Evolutionary conservation across 2,888 invertebrate species (phyloP).

Genomic region (Gymnosoma rotundatum): DNA sequence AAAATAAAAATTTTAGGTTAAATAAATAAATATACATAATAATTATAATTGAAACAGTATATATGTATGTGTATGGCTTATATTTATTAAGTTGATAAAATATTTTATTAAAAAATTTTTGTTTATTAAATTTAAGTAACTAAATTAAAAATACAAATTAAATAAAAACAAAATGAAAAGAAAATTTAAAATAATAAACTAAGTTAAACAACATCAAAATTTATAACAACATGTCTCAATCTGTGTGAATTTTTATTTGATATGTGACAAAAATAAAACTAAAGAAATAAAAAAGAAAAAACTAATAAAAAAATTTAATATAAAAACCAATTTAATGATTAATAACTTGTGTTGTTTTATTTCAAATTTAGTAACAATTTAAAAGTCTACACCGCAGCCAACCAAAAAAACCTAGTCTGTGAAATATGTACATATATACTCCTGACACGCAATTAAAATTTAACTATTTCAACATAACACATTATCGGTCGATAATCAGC

Average conservation of each 20-base stretch:
- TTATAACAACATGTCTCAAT: slow-evolving; percentile 57
- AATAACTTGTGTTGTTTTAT: not conserved
- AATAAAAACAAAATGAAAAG: slow-evolving; percentile 10
- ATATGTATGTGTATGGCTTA: not conserved
- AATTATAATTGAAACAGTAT: not conserved
- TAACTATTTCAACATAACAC: too few species aligned
- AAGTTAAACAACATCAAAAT: slow-evolving; percentile 18
- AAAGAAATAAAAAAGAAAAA: not conserved
- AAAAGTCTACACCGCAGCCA: too few species aligned
- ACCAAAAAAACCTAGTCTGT: too few species aligned
- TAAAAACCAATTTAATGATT: not conserved
- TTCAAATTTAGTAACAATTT: too few species aligned
- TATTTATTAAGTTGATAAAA: slow-evolving; percentile 3
- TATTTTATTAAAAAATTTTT: not conserved
- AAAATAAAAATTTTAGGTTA: not conserved
- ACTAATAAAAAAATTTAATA: slow-evolving; percentile 21
- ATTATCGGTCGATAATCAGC: too few species aligned
- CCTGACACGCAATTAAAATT: too few species aligned
- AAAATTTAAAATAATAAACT: not conserved
- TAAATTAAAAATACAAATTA: slow-evolving; percentile 12
- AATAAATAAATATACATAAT: slow-evolving; percentile 1
- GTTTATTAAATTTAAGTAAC: slow-evolving; percentile 10
- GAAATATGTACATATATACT: too few species aligned
- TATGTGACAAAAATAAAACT: slow-evolving; percentile 48
- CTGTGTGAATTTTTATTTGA: slow-evolving; percentile 65